Evolutionary conservation across 2,888 invertebrate species (phyloP).

Genomic region (Entomobrya multifasciata): DNA sequence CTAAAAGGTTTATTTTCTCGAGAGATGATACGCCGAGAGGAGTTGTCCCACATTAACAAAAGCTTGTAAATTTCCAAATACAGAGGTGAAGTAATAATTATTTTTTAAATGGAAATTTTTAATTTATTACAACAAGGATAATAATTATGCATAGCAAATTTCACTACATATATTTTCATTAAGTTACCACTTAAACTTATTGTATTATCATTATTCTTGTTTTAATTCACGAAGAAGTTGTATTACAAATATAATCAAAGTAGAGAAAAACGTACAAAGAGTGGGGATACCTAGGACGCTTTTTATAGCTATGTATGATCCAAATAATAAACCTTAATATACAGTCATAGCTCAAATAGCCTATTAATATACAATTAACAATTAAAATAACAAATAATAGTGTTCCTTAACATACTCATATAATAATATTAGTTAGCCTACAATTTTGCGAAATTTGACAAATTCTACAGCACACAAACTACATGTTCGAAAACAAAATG

Average conservation of each 20-base stretch:
- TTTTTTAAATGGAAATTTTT: constrained; percentile 17
- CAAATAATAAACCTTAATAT: constrained; percentile 38
- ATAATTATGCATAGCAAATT: background rate
- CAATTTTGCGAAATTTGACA: constrained; percentile 41
- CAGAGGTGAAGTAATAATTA: background rate
- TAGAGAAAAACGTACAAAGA: constrained; percentile 71
- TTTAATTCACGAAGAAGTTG: constrained; percentile 31
- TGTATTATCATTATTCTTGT: constrained; percentile 21
- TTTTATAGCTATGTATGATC: constrained; percentile 22
- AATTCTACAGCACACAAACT: constrained; percentile 52
- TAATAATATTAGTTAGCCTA: constrained; percentile 7
- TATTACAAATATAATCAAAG: constrained; percentile 71
- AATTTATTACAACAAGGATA: constrained; percentile 44
- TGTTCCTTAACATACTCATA: background rate
- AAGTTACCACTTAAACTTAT: constrained; percentile 10
- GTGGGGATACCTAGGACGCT: constrained; percentile 28
- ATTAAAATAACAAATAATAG: constrained; percentile 13
- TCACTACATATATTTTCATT: background rate
- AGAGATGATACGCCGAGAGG: constrained; percentile 9
- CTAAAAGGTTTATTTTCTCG: constrained; percentile 50
- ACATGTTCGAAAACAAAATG: background rate
- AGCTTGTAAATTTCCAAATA: constrained; percentile 15
- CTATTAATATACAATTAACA: background rate
- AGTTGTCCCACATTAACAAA: background rate
- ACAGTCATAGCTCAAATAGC: constrained; percentile 10